Evolutionary conservation across 2,888 invertebrate genomes (phyloP), one percentile per base, ranked within the genome.

Genomic region (Athalia cordata): DNA sequence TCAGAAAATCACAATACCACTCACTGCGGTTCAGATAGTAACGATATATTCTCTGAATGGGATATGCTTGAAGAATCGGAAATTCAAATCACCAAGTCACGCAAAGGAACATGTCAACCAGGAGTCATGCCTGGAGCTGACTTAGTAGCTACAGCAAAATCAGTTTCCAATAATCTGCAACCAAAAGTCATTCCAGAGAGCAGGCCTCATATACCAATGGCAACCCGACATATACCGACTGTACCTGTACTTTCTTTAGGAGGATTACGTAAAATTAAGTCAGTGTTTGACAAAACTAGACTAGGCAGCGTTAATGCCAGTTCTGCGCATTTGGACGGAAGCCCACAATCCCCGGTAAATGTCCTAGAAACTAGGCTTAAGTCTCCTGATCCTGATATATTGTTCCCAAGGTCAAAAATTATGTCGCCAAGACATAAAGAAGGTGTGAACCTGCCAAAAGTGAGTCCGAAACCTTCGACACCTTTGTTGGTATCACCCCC

Each of bases 401-500:
- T 83, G 0, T 80, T 80, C n/a, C 77, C 81, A 0, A 83, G 81
- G 45, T 68, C 80, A 5, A 80, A 81, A 4, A 82, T 79, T 7
- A 75, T 80, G 0, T 82, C 86, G 2, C 83, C 86, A 3, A 83
- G 80, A 49, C n/a, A 79, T 0, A 84, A 85, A 43, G 80, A 82
- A 3, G n/a, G 57, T 15, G 43, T 77, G 77, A 5, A 43, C 79
- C 8, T 77, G 77, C 9, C 82, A 70, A 83, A 83, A 47, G 80
- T 81, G 5, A 78, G 66, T 29, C 13, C 77, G 47, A 78, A 78
- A 29, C 74, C 78, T 49, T 57, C 83, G 0, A 82, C 83, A 13
- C 83, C 86, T 3, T 74, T 88, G 13, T 70, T 88, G 8, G 83
- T 86, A 1, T 86, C 87, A 11, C 86, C 87, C 3, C 87, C 86